These are phyloP conservation scores for Pristionchus fissidentatus DNA, from an alignment of 2,888 invertebrate genomes.

Conservation along the genomic window DNA sequence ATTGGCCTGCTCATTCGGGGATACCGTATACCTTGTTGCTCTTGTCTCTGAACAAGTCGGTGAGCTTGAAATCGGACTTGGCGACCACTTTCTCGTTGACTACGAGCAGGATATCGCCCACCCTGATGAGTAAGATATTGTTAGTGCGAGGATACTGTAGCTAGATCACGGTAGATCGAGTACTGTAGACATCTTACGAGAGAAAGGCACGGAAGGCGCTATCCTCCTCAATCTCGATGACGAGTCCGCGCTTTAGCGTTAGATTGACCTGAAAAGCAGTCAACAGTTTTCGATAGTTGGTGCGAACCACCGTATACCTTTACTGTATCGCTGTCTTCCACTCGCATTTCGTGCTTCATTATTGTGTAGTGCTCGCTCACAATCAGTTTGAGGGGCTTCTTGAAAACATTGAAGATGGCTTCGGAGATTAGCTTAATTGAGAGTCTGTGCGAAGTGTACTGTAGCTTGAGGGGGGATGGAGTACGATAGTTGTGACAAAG, in stretches of 20 bases:
- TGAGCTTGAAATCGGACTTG: neutral
- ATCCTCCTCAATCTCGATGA: constrained; percentile 22
- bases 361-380: constrained; percentile 2
- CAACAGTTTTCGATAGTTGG: neutral
- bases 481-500: neutral
- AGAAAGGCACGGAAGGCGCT: constrained; percentile 7
- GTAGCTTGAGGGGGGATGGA: neutral
- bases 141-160: too few species aligned
- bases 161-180: too few species aligned
- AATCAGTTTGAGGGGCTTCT: neutral
- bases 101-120: neutral
- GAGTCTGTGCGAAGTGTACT: neutral
- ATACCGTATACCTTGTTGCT: too few species aligned
- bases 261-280: neutral
- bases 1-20: too few species aligned
- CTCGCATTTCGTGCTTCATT: neutral
- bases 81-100: neutral
- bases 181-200: constrained; percentile 1
- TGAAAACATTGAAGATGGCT: neutral
- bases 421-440: constrained; percentile 14
- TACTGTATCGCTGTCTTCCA: neutral
- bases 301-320: constrained; percentile 25
- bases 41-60: too few species aligned
- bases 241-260: constrained; percentile 22
- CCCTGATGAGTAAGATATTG: too few species aligned